Conservation (phyloP, 2,113 vertebrate genomes). For the Hippocampus comes region DNA sequence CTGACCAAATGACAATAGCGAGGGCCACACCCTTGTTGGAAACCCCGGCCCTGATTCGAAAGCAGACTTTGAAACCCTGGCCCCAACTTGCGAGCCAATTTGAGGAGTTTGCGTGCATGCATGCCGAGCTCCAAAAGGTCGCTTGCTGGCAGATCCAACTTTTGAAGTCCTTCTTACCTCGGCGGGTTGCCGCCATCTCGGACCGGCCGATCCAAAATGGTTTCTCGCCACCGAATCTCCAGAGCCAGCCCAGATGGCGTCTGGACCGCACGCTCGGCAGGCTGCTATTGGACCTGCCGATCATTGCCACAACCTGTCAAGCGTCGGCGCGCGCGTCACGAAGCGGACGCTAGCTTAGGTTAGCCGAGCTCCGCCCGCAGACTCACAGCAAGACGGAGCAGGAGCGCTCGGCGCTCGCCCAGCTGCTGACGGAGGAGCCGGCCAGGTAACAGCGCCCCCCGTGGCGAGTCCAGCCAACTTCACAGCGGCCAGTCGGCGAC, state of each 20-base stretch:
- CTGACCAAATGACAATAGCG: too few relatives aligned
- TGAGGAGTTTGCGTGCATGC: too few relatives aligned
- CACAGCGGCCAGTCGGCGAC: slow-evolving; percentile 49
- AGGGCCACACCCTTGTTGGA: too few relatives aligned
- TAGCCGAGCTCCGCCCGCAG: too few relatives aligned
- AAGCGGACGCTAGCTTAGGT: too few relatives aligned
- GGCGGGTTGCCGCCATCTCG: not conserved
- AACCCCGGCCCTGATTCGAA: too few relatives aligned
- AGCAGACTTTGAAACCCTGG: too few relatives aligned
- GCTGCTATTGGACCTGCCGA: slow-evolving; percentile 68
- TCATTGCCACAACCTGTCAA: not conserved
- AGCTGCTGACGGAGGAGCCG: slow-evolving; percentile 56
- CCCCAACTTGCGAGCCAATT: too few relatives aligned
- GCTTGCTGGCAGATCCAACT: not conserved
- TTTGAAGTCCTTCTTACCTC: too few relatives aligned
- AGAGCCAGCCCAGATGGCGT: slow-evolving; percentile 67
- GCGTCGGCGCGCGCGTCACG: too few relatives aligned
- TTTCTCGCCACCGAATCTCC: slow-evolving; percentile 69
- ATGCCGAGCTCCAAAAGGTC: accelerated
- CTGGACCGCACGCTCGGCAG: slow-evolving; percentile 68
- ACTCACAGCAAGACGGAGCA: slow-evolving; percentile 63
- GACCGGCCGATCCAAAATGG: slow-evolving; percentile 60
- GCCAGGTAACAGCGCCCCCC: slow-evolving; percentile 60
- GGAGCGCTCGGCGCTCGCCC: slow-evolving; percentile 62
- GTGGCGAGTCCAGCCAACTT: slow-evolving; percentile 58